These are phyloP conservation scores for Zoanthus solanderi DNA, from an alignment of 92 coral and sea anemone species.

Conservation along the genomic window DNA sequence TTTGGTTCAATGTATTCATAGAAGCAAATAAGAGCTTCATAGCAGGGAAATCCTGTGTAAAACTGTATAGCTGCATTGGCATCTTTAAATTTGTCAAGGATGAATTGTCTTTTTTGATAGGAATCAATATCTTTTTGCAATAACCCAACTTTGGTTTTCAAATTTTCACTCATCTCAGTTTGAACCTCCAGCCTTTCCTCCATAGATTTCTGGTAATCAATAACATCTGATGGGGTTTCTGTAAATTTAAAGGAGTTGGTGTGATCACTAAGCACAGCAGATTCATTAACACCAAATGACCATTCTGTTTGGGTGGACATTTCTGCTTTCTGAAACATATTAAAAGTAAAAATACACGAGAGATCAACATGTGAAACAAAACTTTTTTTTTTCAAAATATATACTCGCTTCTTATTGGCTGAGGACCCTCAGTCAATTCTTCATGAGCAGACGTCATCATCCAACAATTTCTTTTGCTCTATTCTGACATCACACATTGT, in stretches of 20 bases:
- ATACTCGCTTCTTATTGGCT: constrained; percentile 32
- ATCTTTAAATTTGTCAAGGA: constrained; percentile 18
- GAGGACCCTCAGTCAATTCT: constrained; percentile 30
- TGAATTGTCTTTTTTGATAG: constrained; percentile 23
- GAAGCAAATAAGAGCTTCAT: neutral
- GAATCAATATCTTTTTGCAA: constrained; percentile 8
- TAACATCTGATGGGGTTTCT: constrained; percentile 3
- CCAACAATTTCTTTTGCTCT: constrained; percentile 20
- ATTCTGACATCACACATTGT: constrained; percentile 19
- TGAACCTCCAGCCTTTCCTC: constrained; percentile 35
- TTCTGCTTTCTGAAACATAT: neutral
- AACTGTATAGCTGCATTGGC: constrained; percentile 31
- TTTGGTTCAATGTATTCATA: constrained; percentile 36
- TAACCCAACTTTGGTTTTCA: constrained; percentile 34
- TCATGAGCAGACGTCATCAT: constrained; percentile 27
- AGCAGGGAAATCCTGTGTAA: constrained; percentile 26
- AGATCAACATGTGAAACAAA: neutral
- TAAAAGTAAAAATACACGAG: neutral
- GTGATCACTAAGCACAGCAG: neutral
- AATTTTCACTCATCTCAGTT: constrained; percentile 18
- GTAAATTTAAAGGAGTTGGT: neutral
- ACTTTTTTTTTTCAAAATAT: neutral
- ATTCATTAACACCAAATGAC: neutral
- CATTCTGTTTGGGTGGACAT: neutral
- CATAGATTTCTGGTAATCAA: constrained; percentile 26